Percentiles rank a stretch among this genome's conserved stretches.
Conservation (phyloP, 2,888 invertebrate genomes). For the Dinocampus coccinellae region DNA sequence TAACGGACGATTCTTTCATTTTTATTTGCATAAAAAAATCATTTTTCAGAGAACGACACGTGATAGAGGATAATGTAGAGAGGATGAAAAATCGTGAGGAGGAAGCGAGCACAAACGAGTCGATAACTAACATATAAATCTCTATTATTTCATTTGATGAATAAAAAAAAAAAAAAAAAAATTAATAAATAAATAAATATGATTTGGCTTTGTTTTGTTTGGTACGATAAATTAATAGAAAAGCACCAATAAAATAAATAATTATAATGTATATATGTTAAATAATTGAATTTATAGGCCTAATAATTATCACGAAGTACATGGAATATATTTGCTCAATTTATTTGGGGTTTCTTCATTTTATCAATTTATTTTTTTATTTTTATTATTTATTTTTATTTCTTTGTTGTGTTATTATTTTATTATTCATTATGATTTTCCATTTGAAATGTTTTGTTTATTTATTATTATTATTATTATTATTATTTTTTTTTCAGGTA, state of each 20-base stretch:
- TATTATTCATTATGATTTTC: too few relatives aligned
- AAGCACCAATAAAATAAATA: neutral
- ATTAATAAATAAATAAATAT: too few relatives aligned
- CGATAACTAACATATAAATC: constrained; percentile 27
- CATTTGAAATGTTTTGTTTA: neutral
- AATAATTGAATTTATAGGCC: constrained; percentile 28
- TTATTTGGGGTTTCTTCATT: too few relatives aligned
- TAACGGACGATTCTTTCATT: constrained; percentile 22
- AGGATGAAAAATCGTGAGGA: too few relatives aligned
- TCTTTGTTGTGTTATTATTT: too few relatives aligned
- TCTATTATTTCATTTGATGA: constrained; percentile 11
- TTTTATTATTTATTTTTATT: constrained; percentile 31
- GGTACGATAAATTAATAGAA: neutral
- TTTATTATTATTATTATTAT: neutral
- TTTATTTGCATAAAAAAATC: constrained; percentile 33
- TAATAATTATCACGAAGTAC: constrained; percentile 12
- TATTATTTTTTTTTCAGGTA: constrained; percentile 22
- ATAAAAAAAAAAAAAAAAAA: too few relatives aligned
- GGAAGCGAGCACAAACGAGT: constrained; percentile 36
- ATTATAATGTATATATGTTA: constrained; percentile 6
- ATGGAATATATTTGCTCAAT: constrained; percentile 10
- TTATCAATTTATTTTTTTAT: constrained; percentile 3
- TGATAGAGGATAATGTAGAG: too few relatives aligned
- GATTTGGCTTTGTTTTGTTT: constrained; percentile 23
- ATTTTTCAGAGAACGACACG: constrained; percentile 17